phyloP scores from a whole-genome alignment of 2,113 vertebrate genomes.

The Pardalotus punctatus region DNA sequence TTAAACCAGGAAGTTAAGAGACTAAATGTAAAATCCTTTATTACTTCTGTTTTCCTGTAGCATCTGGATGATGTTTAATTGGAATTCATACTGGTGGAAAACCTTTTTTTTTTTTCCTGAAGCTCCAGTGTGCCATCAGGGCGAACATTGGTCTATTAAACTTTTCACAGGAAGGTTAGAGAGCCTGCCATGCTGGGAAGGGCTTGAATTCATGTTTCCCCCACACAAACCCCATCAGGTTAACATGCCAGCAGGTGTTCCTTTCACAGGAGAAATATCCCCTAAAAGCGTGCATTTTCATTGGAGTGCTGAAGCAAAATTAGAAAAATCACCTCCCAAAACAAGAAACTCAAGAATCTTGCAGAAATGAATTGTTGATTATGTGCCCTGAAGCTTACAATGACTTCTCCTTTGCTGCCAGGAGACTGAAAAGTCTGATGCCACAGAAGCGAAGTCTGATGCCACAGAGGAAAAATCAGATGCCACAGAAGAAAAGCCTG shows the following conservation, averaged over 20 bases:
- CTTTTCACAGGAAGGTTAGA: not conserved
- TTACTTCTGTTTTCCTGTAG: not conserved
- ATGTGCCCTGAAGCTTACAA: not conserved
- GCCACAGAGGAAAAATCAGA: not conserved
- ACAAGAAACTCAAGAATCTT: not conserved
- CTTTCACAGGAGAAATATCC: not conserved
- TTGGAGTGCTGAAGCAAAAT: not conserved
- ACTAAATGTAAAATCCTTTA: not conserved
- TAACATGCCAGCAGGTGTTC: not conserved
- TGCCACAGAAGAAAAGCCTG: not conserved
- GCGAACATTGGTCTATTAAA: not conserved
- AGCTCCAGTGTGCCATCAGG: not conserved
- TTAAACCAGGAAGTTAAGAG: not conserved
- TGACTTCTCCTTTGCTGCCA: constrained; percentile 25
- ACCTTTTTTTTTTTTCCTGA: not conserved
- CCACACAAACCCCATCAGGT: not conserved
- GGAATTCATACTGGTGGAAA: not conserved
- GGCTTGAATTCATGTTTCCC: not conserved
- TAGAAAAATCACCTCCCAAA: not conserved
- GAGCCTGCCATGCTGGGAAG: not conserved
- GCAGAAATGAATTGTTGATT: not conserved
- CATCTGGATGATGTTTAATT: not conserved
- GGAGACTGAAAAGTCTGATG: constrained; percentile 49
- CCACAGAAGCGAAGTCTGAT: not conserved
- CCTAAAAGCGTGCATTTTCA: not conserved